These are phyloP conservation scores for Drosophila oshimai DNA, from an alignment of 1,140 invertebrate species.

Conservation along the genomic window DNA sequence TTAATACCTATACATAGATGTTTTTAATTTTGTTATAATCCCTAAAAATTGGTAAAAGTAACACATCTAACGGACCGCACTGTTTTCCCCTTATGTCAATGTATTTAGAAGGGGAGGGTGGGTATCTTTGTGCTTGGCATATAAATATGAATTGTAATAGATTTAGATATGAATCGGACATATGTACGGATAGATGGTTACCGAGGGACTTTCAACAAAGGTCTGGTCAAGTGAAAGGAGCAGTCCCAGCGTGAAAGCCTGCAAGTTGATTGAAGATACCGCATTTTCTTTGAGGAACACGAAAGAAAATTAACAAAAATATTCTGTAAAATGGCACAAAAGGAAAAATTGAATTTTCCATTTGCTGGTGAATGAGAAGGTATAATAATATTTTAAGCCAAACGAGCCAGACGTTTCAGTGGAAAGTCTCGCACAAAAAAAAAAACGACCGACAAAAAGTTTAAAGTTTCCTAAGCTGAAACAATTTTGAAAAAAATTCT, in stretches of 20 bases:
- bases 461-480: conserved; percentile 16
- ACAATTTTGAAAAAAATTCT: conserved; percentile 29
- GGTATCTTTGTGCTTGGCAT: conserved; percentile 44
- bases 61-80: too few species aligned
- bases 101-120: background rate
- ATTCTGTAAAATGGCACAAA: conserved; percentile 29
- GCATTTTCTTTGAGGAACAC: conserved; percentile 26
- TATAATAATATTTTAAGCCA: conserved; percentile 43
- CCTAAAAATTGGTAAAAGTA: too few species aligned
- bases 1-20: too few species aligned
- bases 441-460: background rate
- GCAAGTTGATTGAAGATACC: conserved; percentile 52
- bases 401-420: conserved; percentile 34
- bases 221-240: conserved; percentile 47
- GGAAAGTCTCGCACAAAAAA: background rate
- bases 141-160: conserved; percentile 79
- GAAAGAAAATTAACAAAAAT: conserved; percentile 36
- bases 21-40: too few species aligned
- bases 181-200: conserved; percentile 17
- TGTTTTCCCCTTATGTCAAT: conserved; percentile 1
- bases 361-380: conserved; percentile 22
- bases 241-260: conserved; percentile 62
- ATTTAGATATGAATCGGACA: conserved; percentile 71
- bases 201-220: conserved; percentile 14
- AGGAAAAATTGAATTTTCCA: conserved; percentile 60